Evolutionary conservation across 2,888 invertebrate genomes (phyloP).

Genomic region (Carpatolechia fugitivella): DNA sequence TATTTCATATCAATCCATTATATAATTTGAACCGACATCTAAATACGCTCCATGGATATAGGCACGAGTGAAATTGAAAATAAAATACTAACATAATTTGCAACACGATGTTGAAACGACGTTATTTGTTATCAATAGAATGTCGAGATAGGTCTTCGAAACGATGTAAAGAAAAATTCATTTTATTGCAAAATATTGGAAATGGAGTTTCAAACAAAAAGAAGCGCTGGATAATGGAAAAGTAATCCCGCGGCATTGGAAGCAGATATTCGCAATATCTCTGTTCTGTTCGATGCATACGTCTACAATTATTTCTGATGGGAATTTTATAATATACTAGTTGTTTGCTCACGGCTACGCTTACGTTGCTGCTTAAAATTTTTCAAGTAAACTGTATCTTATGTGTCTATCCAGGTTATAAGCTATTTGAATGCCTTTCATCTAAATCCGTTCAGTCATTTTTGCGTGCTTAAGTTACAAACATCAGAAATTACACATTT

Average conservation of each 20-base stretch:
- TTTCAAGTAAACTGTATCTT: too few relatives aligned
- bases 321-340: neutral
- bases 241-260: slow-evolving; percentile 40
- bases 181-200: slow-evolving; percentile 8
- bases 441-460: too few relatives aligned
- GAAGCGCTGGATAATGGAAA: slow-evolving; percentile 44
- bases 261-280: slow-evolving; percentile 40
- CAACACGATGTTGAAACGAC: neutral
- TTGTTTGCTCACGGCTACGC: too few relatives aligned
- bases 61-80: neutral
- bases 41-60: neutral
- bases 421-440: too few relatives aligned
- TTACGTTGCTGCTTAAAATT: too few relatives aligned
- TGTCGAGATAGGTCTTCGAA: slow-evolving; percentile 1
- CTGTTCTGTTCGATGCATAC: slow-evolving; percentile 16
- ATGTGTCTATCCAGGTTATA: too few relatives aligned
- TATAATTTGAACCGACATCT: neutral
- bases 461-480: too few relatives aligned
- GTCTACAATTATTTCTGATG: slow-evolving; percentile 10
- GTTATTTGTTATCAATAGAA: slow-evolving; percentile 4
- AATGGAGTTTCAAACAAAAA: slow-evolving; percentile 34
- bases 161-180: neutral
- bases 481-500: too few relatives aligned
- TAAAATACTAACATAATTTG: neutral
- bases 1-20: neutral